Evolutionary conservation across 2,797 vertebrate species (phyloP).

Genomic region (Pristis pectinata): DNA sequence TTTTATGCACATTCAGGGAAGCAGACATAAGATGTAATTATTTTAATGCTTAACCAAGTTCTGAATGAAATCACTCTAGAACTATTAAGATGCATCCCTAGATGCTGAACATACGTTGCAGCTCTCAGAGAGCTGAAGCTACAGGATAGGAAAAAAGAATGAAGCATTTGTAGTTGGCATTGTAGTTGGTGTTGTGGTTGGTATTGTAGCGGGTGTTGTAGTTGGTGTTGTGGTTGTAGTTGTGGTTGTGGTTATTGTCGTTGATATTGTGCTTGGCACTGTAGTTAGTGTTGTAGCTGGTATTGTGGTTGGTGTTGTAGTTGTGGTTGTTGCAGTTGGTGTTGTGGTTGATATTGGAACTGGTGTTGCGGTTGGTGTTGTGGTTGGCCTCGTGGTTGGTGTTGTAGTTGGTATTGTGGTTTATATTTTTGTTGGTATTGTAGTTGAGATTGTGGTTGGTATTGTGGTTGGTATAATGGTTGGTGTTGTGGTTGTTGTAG

Average conservation of each 20-base stretch:
- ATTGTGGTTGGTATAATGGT: background rate
- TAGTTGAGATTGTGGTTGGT: background rate
- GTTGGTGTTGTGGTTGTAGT: background rate
- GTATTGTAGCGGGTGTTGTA: background rate
- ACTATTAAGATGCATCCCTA: too few relatives aligned
- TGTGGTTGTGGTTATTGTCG: background rate
- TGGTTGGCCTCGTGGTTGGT: background rate
- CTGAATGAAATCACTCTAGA: too few relatives aligned
- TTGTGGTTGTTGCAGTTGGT: background rate
- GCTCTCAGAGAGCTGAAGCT: too few relatives aligned
- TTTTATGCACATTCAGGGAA: too few relatives aligned
- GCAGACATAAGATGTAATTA: too few relatives aligned
- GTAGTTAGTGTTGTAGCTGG: fast-evolving
- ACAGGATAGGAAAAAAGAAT: too few relatives aligned
- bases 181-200: background rate
- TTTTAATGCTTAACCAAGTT: too few relatives aligned
- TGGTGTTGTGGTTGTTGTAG: background rate
- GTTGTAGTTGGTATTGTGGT: background rate
- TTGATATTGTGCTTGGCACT: background rate
- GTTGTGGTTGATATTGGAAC: background rate
- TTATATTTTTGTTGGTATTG: background rate
- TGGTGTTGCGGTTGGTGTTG: background rate
- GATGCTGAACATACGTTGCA: too few relatives aligned
- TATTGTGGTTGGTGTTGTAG: background rate
- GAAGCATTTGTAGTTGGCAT: background rate